Conservation (phyloP, 2,113 vertebrate genomes). For the Halichoeres trimaculatus region DNA sequence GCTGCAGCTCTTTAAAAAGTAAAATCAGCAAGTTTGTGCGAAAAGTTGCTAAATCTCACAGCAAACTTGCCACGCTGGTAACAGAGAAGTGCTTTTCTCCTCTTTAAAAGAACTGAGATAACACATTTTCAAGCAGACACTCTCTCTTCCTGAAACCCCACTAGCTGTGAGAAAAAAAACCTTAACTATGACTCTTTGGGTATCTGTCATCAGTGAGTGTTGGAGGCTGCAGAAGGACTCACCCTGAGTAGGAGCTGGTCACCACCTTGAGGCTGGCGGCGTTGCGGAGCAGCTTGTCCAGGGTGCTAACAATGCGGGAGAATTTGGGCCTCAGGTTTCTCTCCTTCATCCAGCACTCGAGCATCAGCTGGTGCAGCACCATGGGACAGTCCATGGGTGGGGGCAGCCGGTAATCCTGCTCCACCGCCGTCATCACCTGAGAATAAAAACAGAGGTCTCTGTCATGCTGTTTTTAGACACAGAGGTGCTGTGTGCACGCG, state of each 20-base stretch:
- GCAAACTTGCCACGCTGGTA: slow-evolving; percentile 18
- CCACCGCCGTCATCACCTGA: slow-evolving; percentile 98
- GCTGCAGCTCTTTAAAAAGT: slow-evolving; percentile 22
- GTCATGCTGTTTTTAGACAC: not conserved
- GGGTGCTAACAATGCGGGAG: slow-evolving; percentile 95
- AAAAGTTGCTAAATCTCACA: slow-evolving; percentile 24
- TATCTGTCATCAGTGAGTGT: not conserved
- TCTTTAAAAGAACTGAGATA: slow-evolving; percentile 12
- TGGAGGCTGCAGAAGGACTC: slow-evolving; percentile 59
- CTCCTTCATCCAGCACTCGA: slow-evolving; percentile 99
- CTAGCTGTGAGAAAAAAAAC: not conserved
- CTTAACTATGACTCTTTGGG: not conserved
- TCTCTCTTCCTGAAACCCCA: slow-evolving; percentile 2
- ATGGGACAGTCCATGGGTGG: slow-evolving; percentile 99
- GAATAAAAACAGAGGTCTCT: not conserved
- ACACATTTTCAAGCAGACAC: slow-evolving; percentile 26
- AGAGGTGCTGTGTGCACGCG: not conserved
- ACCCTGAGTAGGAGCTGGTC: slow-evolving; percentile 95
- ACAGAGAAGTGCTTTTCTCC: slow-evolving; percentile 17
- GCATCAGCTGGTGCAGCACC: slow-evolving; percentile 97
- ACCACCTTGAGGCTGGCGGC: slow-evolving; percentile 97
- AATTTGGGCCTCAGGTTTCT: slow-evolving; percentile 97
- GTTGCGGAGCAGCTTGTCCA: slow-evolving; percentile 98
- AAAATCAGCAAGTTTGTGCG: slow-evolving; percentile 15
- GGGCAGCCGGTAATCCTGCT: slow-evolving; percentile 97